phyloP scores from a whole-genome alignment of 2,113 vertebrate species.

The Platanista minor region DNA sequence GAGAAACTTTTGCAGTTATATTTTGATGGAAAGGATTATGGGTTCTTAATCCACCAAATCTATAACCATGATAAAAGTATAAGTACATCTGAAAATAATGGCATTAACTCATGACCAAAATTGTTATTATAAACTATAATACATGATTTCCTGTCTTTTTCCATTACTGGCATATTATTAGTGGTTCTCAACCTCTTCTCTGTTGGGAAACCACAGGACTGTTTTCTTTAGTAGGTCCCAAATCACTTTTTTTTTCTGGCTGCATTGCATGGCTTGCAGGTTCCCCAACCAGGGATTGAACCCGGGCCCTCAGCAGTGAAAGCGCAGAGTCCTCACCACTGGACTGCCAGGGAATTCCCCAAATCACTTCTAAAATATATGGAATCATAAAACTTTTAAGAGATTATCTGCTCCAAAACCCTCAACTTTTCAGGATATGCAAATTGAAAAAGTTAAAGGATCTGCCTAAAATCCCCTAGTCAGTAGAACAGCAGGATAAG shows the following conservation, averaged over 20 bases:
- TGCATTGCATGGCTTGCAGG: not conserved
- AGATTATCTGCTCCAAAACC: not conserved
- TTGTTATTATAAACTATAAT: not conserved
- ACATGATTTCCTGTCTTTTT: not conserved
- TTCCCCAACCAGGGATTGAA: not conserved
- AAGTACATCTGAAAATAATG: not conserved
- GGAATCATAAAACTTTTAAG: not conserved
- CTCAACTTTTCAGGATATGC: not conserved
- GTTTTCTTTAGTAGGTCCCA: not conserved
- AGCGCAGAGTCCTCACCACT: not conserved
- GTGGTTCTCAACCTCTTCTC: not conserved
- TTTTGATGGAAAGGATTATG: slow-evolving; percentile 2
- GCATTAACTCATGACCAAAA: slow-evolving; percentile 11
- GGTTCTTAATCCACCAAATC: not conserved
- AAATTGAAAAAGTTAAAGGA: not conserved
- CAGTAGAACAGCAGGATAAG: not conserved
- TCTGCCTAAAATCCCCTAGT: not conserved
- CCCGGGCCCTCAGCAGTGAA: not conserved
- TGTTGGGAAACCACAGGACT: not conserved
- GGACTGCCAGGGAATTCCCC: not conserved
- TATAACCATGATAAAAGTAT: not conserved
- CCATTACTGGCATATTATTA: not conserved
- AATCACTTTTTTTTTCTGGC: not conserved
- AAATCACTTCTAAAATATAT: not conserved
- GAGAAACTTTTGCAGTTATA: not conserved